Base-by-base conservation (phyloP, 2,113 vertebrate species). In the Pseudolaguvia tuberculata region DNA sequence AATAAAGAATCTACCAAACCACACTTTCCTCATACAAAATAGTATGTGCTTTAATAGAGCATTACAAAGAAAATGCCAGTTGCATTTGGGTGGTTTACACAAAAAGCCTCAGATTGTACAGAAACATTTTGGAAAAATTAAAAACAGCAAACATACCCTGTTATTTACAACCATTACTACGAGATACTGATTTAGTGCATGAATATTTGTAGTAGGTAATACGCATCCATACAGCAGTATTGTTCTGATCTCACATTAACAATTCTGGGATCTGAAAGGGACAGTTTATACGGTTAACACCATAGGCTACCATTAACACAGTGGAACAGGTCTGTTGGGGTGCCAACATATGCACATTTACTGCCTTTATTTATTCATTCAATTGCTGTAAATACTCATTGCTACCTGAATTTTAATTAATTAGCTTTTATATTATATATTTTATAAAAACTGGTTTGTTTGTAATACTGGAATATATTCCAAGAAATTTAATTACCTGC, bases 1-100 rank as follows among this genome's bases (percentile, higher is more conserved):
- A 70, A 53, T 74, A 51, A 53, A 53, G 48, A 53, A 73, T n/a
- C 11, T 35, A 74, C 21, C 31, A 62, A 17, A 8, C 17, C 31
- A 42, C 21, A 25, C 2, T 45, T 15, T 17, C 25, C 21, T 59
- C 10, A 35, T 25, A 58, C 35, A 71, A 47, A 58, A 52, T 13
- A 55, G 12, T 23, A n/a, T 2, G 29, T 15, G 27, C 27, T 48
- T 25, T 48, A 27, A 1, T 53, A 23, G n/a, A 12, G 11, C n/a
- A 45, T 23, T 21, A 17, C 51, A 70, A 18, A 14, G 13, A 21
- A 56, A 25, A 50, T 56, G 50, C 35, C 35, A 21, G 9, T 11
- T 15, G 14, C 4, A 25, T 48, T 48, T 15, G 39, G 1, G 21
- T 14, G 6, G 25, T 21, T 48, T 14, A 66, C 14, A 21, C 48